Percentiles rank a stretch among this genome's conserved stretches.
Conservation (phyloP, 2,797 vertebrate species). For the Zalophus californianus region DNA sequence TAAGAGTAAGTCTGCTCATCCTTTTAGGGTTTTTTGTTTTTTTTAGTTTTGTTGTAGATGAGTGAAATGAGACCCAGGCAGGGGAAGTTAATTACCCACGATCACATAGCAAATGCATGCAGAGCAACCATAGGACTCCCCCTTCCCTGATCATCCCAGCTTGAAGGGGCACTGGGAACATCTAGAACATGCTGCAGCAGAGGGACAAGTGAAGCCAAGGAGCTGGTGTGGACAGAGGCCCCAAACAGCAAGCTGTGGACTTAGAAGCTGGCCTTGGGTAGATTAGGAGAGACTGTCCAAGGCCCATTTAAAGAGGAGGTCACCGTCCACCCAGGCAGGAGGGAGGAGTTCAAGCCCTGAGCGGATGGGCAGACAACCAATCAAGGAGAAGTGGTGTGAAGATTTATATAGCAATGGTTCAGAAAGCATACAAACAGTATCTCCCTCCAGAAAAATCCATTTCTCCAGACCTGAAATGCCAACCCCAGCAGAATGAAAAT, state of each 20-base stretch:
- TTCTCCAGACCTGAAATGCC: not conserved
- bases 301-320: not conserved
- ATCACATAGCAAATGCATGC: constrained; percentile 8
- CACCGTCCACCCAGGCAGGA: not conserved
- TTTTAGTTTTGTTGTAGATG: constrained; percentile 6
- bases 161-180: not conserved
- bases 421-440: not conserved
- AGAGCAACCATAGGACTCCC: not conserved
- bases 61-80: not conserved
- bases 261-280: not conserved
- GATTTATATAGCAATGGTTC: not conserved
- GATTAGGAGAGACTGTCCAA: not conserved
- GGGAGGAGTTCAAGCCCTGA: not conserved
- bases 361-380: not conserved
- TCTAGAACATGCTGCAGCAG: not conserved
- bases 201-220: not conserved
- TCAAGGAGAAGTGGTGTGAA: not conserved
- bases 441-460: not conserved
- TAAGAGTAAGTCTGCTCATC: not conserved
- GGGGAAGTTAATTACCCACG: constrained; percentile 13
- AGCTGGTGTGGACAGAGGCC: not conserved
- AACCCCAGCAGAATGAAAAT: not conserved
- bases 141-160: not conserved
- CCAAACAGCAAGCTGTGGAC: not conserved
- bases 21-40: not conserved